Conservation (phyloP, 23 tunicate species). For the Trididemnum miniatum region DNA sequence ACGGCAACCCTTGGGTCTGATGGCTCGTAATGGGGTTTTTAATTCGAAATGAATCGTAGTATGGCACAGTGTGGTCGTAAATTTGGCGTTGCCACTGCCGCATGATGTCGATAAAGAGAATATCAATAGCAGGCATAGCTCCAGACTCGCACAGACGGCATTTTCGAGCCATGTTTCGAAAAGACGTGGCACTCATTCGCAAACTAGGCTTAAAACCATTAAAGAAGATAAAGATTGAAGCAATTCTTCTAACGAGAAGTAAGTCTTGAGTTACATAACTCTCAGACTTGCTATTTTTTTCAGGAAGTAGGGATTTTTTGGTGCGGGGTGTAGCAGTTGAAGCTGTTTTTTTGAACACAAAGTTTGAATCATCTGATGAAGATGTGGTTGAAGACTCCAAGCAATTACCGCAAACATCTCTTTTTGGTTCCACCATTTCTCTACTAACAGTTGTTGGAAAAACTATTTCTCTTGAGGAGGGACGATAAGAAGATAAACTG, state of each 20-base stretch:
- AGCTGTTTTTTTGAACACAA: not conserved
- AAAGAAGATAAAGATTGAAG: conserved; percentile 73
- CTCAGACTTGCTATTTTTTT: not conserved
- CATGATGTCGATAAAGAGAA: conserved; percentile 82
- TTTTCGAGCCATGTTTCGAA: conserved; percentile 87
- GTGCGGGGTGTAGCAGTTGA: not conserved
- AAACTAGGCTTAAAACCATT: conserved; percentile 81
- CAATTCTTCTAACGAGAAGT: conserved; percentile 55
- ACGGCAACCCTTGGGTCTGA: conserved; percentile 68
- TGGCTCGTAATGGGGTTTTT: conserved; percentile 26
- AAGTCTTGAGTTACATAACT: conserved; percentile 41
- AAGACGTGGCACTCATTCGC: conserved; percentile 73
- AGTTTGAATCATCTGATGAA: not conserved
- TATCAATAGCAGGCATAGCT: conserved; percentile 81
- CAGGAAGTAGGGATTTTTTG: not conserved
- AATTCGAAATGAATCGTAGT: conserved; percentile 32
- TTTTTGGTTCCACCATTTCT: not conserved
- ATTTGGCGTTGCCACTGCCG: conserved; percentile 81
- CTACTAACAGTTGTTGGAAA: not conserved
- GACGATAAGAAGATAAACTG: not conserved
- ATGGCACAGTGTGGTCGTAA: conserved; percentile 45
- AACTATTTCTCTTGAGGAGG: not conserved
- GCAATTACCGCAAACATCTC: conserved; percentile 15
- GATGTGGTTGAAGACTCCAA: conserved; percentile 1
- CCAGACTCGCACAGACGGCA: conserved; percentile 80